Evolutionary conservation across 2,888 invertebrate genomes (phyloP), one percentile per base, ranked within the genome.

Genomic region (Ischnus inquisitorius): DNA sequence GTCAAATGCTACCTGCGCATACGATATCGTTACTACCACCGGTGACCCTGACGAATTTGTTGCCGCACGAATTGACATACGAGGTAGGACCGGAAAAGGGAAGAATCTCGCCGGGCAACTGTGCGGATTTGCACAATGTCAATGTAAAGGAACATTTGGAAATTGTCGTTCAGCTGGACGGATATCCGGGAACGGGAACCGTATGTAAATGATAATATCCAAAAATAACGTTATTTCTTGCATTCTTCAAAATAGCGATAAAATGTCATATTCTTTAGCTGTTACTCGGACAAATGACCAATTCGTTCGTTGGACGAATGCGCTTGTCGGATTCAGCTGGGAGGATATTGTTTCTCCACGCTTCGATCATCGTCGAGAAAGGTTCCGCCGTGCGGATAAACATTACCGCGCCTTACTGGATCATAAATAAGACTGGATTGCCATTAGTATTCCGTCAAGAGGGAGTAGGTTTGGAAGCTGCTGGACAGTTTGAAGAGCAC

Each of bases 381-480:
- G 96, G 96, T 16, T 95, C 94, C n/a, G 95, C 95, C 6, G 93
- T 96, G 82, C 95, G 91, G 25, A 95, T 98, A 88, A 96, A 96
- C 22, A 95, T 99, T 34, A 97, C 96, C 68, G 97, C 97, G 2
- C 97, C 98, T 2, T 98, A 97, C 94, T 99, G 99, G 99, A 96
- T 99, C 87, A 96, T 99, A 82, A 99, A 99, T 94, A 97, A 97
- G 93, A 97, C 98, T 5, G 99, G 99, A 0, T 94, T 99, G 84
- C 99, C 99, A n/a, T 94, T 99, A 83, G 97, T 99, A 76, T 98
- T 99, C 93, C 96, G 97, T 88, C 99, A 99, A 94, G 98, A 98
- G 93, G 97, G 97, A 0, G 96, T 96, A 14, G 95, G 95, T 12
- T 92, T 94, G 34, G 97, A 96, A 90, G 96, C 97, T 85, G 97